Base-by-base conservation (phyloP, 2,888 invertebrate species). In the Deilephila elpenor region DNA sequence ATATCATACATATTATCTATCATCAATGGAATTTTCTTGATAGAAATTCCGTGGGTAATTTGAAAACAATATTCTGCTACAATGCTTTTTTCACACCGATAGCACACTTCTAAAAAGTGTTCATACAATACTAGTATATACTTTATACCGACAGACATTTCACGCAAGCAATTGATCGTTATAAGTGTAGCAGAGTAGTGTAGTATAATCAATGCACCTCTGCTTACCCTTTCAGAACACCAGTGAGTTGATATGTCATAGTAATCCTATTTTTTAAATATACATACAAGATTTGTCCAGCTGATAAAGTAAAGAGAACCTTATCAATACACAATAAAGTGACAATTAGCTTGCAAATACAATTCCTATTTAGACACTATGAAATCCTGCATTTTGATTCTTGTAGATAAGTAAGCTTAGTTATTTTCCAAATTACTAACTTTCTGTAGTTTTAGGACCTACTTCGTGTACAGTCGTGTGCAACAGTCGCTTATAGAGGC, bases 211-310 rank as follows among this genome's bases (percentile, higher is more conserved):
- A 37, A 8, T 37, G 37, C 37, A 37, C 8, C 8, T 3, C 14
- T 44, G 44, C 44, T 44, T 44, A 44, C 14, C 1, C 44, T 14
- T 44, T 14, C 44, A 3, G 0, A 2, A 44, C 3, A 44, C 11
- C 2, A 44, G 14, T 11, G 11, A 44, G n/a, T 3, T 20, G 0
- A n/a, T n/a, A 2, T 59, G 7, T 1, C 14, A 7, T 59, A 59
- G 7, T 20, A 3, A n/a, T 3, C n/a, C 59, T n/a, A 62, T 34
- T 34, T 32, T 19, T 17, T n/a, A 32, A 44, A 44, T 56, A 29
- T 5, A 53, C 56, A 56, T 70, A 70, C 70, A 73, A 32, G 64
- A 59, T 75, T 70, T 73, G 76, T 75, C 90, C 19, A 37, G 44
- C 3, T 14, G 4, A 14, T 4, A 37, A 37, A 62, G 37, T 44